Percentiles rank a stretch among this genome's conserved stretches.
Conservation (phyloP, 2,888 invertebrate species). For the Bedellia somnulentella region DNA sequence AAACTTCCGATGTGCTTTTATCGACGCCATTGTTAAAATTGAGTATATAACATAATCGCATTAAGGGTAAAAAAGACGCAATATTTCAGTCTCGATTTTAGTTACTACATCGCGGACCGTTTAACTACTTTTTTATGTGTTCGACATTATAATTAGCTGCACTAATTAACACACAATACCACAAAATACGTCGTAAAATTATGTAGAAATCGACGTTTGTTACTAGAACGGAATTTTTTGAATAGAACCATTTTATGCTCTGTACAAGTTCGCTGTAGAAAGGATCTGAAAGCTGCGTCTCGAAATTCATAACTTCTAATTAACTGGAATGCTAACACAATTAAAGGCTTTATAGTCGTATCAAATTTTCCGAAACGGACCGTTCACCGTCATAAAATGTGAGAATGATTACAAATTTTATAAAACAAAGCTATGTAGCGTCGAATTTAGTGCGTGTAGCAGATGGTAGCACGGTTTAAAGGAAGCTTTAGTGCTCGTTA, state of each 20-base stretch:
- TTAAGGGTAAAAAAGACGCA: too few relatives aligned
- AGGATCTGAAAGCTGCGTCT: slow-evolving; percentile 27
- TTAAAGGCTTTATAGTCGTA: slow-evolving; percentile 56
- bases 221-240: slow-evolving; percentile 14
- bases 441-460: slow-evolving; percentile 48
- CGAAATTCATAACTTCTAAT: slow-evolving; percentile 61
- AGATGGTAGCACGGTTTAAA: slow-evolving; percentile 43
- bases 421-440: slow-evolving; percentile 54
- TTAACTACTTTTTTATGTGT: too few relatives aligned
- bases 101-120: too few relatives aligned
- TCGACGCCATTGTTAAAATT: slow-evolving; percentile 1
- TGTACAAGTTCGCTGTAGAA: slow-evolving; percentile 24
- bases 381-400: slow-evolving; percentile 56
- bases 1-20: slow-evolving; percentile 3
- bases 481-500: slow-evolving; percentile 47
- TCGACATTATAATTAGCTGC: too few relatives aligned
- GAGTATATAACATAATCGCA: not conserved
- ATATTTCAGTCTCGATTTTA: too few relatives aligned
- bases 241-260: slow-evolving; percentile 3
- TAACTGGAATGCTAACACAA: slow-evolving; percentile 56
- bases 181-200: too few relatives aligned
- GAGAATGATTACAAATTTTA: slow-evolving; percentile 59
- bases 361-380: slow-evolving; percentile 59
- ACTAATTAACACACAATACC: too few relatives aligned
- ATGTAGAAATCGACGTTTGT: too few relatives aligned